Base-by-base conservation (phyloP, 2,113 vertebrate genomes). In the Nerophis ophidion region DNA sequence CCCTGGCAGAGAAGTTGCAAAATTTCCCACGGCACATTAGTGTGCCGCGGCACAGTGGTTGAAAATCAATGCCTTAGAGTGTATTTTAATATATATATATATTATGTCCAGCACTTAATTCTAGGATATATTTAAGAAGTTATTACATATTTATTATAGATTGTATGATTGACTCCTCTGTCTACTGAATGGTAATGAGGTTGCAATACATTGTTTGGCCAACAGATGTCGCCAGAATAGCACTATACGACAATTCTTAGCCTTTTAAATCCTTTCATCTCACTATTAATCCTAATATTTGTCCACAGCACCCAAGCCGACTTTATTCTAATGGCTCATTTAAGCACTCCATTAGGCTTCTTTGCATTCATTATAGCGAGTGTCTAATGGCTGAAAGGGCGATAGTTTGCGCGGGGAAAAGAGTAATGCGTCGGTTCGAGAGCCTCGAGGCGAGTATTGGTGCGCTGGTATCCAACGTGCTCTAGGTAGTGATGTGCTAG, bases 301-400 rank as follows among this genome's bases (percentile, higher is more conserved):
- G 38, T 71, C 54, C 56, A 47, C 61, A 57, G 56, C 48, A 55
- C 61, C 46, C 58, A 51, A 67, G 26, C 44, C 53, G 47, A 15
- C 54, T 68, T 61, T 35, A 62, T 65, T 48, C 47, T 47, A 65
- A 26, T 8, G 17, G 56, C 36, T 67, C 66, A 73, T 77, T 70
- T 59, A 58, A 62, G 63, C 55, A 71, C 66, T 66, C 64, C 56
- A 71, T 80, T 77, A 68, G 61, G 62, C 52, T n/a, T 50, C 50
- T 66, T 72, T 68, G 69, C 53, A 63, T 60, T 52, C 63, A 69
- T 72, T 33, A 70, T 63, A 74, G 66, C 1, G 48, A 57, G 55
- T 48, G 57, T 71, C 58, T 72, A 67, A 65, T 36, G 48, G 61
- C 60, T 77, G 42, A 63, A 60, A 53, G 71, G 61, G 12, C 64